Conservation (phyloP, 2,797 vertebrate genomes). For the Rhynchotus rufescens region DNA sequence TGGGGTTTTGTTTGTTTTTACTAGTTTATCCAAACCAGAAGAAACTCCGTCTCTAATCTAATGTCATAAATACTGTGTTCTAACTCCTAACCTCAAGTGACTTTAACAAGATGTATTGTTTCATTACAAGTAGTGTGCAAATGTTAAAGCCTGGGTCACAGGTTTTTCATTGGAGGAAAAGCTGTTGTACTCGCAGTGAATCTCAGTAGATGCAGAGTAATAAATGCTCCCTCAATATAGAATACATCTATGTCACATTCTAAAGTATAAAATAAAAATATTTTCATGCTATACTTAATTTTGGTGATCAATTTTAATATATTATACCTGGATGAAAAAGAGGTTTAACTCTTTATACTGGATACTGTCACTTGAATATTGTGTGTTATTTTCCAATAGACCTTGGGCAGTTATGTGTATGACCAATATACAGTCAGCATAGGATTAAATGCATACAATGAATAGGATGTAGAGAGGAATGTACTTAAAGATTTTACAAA, state of each 20-base stretch:
- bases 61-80: neutral
- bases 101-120: neutral
- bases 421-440: neutral
- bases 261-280: neutral
- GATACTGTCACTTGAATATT: rapidly evolving
- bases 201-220: neutral
- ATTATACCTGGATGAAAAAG: neutral
- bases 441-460: neutral
- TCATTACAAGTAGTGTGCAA: neutral
- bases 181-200: neutral
- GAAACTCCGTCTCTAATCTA: neutral
- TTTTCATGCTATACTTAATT: neutral
- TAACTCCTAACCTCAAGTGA: neutral
- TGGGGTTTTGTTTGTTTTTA: neutral
- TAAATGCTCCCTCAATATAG: neutral
- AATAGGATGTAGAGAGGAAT: neutral
- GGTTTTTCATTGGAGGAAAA: neutral
- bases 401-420: neutral
- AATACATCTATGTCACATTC: neutral
- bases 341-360: neutral
- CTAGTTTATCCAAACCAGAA: neutral
- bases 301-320: neutral
- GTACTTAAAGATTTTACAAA: neutral
- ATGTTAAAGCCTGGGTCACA: neutral
- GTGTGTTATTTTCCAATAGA: neutral